A percentile compares a stretch with the other conserved stretches of the same genome.
Conservation (phyloP, 2,113 vertebrate species). For the Amblyornis subalaris region DNA sequence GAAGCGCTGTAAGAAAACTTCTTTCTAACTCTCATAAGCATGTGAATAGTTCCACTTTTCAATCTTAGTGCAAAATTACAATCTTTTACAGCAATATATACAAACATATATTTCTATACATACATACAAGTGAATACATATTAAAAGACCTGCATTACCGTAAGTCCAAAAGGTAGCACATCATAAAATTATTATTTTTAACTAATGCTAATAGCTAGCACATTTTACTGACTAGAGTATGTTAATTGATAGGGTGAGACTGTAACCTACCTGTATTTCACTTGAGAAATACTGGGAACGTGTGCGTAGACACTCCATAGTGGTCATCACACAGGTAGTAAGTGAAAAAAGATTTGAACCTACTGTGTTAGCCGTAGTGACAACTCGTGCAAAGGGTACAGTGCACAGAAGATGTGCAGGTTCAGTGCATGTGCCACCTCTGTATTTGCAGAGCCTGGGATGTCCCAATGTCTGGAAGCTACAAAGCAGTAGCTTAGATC, state of each 20-base stretch:
- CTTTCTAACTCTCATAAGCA: background rate
- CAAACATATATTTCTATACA: background rate
- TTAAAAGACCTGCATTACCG: background rate
- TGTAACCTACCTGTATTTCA: background rate
- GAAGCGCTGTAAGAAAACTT: background rate
- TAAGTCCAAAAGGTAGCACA: background rate
- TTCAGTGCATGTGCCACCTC: fast-evolving
- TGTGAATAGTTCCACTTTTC: background rate
- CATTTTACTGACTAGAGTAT: background rate
- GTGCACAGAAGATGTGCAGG: background rate
- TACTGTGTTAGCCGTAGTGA: background rate
- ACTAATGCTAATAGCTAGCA: background rate
- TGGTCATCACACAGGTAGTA: background rate
- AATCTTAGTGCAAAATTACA: background rate
- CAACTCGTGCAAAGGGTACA: no score
- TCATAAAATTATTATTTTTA: background rate
- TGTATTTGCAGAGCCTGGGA: background rate
- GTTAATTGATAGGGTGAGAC: background rate
- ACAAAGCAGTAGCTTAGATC: background rate
- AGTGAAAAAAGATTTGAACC: background rate
- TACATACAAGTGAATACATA: background rate
- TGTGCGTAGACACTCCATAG: background rate
- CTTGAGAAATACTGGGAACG: background rate
- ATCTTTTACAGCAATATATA: background rate
- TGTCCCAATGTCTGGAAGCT: background rate